These are phyloP conservation scores for Rhynchotus rufescens DNA, from an alignment of 2,797 vertebrate genomes.

Conservation along the genomic window DNA sequence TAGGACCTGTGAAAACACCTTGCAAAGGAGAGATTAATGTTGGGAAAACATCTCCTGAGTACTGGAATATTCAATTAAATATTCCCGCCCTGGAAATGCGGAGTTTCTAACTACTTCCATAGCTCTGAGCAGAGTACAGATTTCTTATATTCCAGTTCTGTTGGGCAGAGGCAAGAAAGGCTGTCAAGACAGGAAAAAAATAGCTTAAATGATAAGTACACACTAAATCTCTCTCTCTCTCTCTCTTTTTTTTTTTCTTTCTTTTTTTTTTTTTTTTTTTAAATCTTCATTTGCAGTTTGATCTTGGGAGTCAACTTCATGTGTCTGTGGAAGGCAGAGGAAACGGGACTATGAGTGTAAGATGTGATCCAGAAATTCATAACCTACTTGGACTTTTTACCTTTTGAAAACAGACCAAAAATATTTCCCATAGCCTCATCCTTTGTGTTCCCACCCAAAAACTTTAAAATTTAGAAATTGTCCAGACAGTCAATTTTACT, in stretches of 20 bases:
- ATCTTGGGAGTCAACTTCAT: conserved; percentile 58
- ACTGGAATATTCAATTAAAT: not conserved
- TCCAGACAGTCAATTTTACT: not conserved
- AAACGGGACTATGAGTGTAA: conserved; percentile 78
- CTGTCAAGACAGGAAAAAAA: not conserved
- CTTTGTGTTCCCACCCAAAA: not conserved
- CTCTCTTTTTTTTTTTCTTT: no score
- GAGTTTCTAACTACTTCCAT: not conserved
- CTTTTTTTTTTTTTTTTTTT: no score
- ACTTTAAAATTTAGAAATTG: not conserved
- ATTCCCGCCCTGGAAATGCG: not conserved
- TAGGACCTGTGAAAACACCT: not conserved
- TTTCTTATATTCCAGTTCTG: not conserved
- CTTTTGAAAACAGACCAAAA: not conserved
- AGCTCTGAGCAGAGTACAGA: not conserved
- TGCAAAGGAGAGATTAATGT: not conserved
- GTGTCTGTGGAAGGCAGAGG: conserved; percentile 67
- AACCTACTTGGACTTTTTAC: not conserved
- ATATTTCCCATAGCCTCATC: not conserved
- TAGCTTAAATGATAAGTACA: not conserved
- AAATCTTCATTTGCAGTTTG: conserved; percentile 58
- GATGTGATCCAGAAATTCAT: not conserved
- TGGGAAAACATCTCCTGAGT: not conserved
- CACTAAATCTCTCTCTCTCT: not conserved
- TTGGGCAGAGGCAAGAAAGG: not conserved